phyloP scores from a whole-genome alignment of 2,888 invertebrate species.

The Eupithecia dodoneata region DNA sequence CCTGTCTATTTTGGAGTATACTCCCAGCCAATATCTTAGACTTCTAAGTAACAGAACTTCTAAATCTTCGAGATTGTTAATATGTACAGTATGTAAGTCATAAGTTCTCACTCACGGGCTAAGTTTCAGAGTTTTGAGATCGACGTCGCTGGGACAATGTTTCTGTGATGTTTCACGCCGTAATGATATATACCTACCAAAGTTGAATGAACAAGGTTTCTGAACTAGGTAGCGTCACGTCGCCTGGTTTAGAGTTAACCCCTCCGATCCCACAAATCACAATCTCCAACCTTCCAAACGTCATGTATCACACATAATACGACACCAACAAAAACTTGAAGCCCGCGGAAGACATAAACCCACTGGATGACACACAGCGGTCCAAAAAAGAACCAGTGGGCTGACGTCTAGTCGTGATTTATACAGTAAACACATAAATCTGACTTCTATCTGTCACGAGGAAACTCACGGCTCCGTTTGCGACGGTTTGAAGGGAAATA shows the following conservation, averaged over 20 bases:
- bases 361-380: slow-evolving; percentile 70
- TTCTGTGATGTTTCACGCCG: not conserved
- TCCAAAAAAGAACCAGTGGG: slow-evolving; percentile 71
- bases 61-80: not conserved
- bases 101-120: not conserved
- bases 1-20: not conserved
- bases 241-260: not conserved
- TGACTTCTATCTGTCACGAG: slow-evolving; percentile 80
- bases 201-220: not conserved
- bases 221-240: not conserved
- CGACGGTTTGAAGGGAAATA: slow-evolving; percentile 41
- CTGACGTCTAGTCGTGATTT: slow-evolving; percentile 77
- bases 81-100: not conserved
- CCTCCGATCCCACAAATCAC: slow-evolving; percentile 14
- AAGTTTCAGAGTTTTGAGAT: not conserved
- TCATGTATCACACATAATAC: slow-evolving; percentile 33
- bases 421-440: slow-evolving; percentile 85
- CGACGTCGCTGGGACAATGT: not conserved
- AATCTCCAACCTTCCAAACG: slow-evolving; percentile 9
- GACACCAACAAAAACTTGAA: slow-evolving; percentile 38
- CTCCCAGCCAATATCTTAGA: not conserved
- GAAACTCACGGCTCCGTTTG: slow-evolving; percentile 24
- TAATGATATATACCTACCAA: not conserved
- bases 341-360: slow-evolving; percentile 70
- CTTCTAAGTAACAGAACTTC: not conserved